phyloP scores from a whole-genome alignment of 2,797 vertebrate species.

The Nasua narica region DNA sequence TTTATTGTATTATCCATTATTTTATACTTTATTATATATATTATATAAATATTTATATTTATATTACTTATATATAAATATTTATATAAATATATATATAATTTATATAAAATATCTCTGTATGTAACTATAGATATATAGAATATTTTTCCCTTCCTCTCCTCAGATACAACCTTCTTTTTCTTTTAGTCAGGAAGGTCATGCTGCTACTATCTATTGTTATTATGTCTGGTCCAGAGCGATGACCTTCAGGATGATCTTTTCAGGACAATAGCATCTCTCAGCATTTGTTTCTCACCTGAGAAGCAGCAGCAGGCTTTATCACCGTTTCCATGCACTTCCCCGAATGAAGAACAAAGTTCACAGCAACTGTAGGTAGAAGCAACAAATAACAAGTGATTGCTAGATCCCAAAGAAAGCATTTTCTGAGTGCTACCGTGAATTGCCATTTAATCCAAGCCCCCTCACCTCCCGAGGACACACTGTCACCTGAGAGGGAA shows the following conservation, averaged over 20 bases:
- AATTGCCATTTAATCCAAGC: neutral
- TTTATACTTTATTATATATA: no score
- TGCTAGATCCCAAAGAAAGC: neutral
- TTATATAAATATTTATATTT: neutral
- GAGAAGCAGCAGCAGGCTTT: constrained; percentile 6
- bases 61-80: neutral
- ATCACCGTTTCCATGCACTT: neutral
- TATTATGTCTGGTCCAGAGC: neutral
- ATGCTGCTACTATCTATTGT: neutral
- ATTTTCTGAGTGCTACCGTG: neutral
- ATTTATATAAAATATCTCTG: neutral
- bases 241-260: constrained; percentile 19
- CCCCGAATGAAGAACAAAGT: neutral
- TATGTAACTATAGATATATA: neutral
- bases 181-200: constrained; percentile 18
- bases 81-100: neutral
- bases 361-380: constrained; percentile 22
- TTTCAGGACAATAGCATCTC: constrained; percentile 28
- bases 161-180: neutral
- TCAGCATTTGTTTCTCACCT: constrained; percentile 24
- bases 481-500: neutral
- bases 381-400: constrained; percentile 4
- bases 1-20: no score
- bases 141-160: neutral
- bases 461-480: neutral